Base-by-base conservation (phyloP, 2,113 vertebrate genomes). In the Nycticorax nycticorax region DNA sequence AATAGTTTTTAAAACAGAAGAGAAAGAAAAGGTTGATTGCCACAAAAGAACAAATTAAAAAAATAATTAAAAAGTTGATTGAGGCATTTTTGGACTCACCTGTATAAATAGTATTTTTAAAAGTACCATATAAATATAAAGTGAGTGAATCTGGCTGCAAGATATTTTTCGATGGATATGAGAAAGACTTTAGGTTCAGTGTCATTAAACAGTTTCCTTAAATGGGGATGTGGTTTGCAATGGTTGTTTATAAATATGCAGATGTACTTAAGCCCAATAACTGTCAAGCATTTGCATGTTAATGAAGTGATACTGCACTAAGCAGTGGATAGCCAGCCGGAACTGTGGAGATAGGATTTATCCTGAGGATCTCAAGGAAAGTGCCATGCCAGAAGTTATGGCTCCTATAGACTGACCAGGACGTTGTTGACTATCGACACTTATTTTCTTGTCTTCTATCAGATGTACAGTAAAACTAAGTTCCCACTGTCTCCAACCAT, bases 221-320 rank as follows among this genome's bases (percentile, higher is more conserved):
- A 85, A 78, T 67, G 41, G 48, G 52, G 32, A 83, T 76, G 57
- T 52, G 55, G 39, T 82, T 73, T 91, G 73, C 60, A 90, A 60
- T 85, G 73, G 26, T 66, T 97, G 93, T 78, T 89, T 94, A 89
- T 96, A 89, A 91, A 89, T 88, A 94, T 72, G 79, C 56, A 89
- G 72, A 92, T 93, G 57, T 85, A 41, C 59, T 95, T 94, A 88
- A 87, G 64, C 37, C 76, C 21, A 84, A 17, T 83, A 88, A 84
- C 80, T 53, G 52, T 69, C 82, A 63, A 91, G n/a, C 30, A 85
- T 97, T 96, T 95, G 64, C 95, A 88, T 90, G 60, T 85, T 96
- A 94, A 95, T 94, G 86, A 90, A 84, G 81, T 81, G 62, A 57
- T 87, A 19, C 67, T 71, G 84, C 62, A 37, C 35, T 66, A 43